Base-by-base conservation (phyloP, 2,113 vertebrate genomes). In the Pimephales promelas region DNA sequence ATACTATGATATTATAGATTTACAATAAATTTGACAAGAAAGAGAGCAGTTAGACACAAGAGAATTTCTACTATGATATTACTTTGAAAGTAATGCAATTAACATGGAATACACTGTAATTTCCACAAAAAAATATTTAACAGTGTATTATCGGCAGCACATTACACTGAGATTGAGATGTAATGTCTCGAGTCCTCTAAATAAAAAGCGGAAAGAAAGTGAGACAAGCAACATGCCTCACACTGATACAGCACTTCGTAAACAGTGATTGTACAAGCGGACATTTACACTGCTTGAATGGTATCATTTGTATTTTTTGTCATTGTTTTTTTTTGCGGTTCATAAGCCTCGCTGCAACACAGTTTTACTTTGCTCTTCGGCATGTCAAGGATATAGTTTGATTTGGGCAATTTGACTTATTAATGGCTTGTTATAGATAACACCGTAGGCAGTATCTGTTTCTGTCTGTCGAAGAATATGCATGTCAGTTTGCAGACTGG, bases 331-430 rank as follows among this genome's bases (percentile, higher is more conserved):
- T 26, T 36, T 22, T 36, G 13, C 24, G 16, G 36, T 72, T 72
- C 40, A 47, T 47, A 72, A 47, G 18, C 28, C 72, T 49, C 3
- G 0, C 4, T 2, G 11, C 10, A 71, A 2, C 26, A 74, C 24
- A 74, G 26, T 52, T 74, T 74, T 28, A 26, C 24, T 74, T 52
- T 52, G 14, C 72, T 49, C 7, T 34, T 77, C 13, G 26, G 28
- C 74, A 57, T 77, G 74, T 36, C 28, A 57, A 40, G 49, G 49
- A 54, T 36, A 68, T 47, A 6, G 13, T 81, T 81, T 81, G 79
- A 81, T 70, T 68, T 11, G 10, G 45, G 62, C 62, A 34, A 81
- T 81, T 68, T 81, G 20, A 81, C 70, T 70, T 81, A 81, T 81
- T 70, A 81, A 81, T 56, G 47, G 26, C 47, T 36, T n/a, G 79